These are phyloP conservation scores for Pedionomus torquatus DNA, from an alignment of 2,113 vertebrate genomes.

Conservation along the genomic window DNA sequence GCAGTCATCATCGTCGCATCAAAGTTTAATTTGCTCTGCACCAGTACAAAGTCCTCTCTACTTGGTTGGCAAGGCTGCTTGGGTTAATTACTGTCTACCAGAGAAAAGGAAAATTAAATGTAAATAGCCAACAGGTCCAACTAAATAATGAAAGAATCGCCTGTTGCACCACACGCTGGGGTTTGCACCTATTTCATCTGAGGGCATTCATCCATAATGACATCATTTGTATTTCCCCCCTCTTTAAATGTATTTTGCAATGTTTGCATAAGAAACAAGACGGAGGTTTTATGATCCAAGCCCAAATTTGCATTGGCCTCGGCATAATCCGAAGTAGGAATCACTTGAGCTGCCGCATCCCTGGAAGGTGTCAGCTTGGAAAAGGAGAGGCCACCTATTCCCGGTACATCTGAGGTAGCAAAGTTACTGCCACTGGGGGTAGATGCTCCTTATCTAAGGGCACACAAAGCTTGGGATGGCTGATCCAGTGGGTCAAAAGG, in stretches of 20 bases:
- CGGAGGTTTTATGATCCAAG: not conserved
- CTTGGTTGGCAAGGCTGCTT: not conserved
- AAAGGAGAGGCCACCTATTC: not conserved
- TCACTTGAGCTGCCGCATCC: not conserved
- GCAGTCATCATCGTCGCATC: not conserved
- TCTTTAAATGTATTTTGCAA: not conserved
- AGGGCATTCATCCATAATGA: not conserved
- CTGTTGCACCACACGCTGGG: not conserved
- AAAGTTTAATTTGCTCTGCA: constrained; percentile 35
- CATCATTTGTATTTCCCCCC: not conserved
- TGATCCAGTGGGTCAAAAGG: not conserved
- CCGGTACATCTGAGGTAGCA: not conserved
- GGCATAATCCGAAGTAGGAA: rapidly evolving
- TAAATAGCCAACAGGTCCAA: constrained; percentile 11
- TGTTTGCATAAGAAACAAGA: not conserved
- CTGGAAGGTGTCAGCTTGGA: not conserved
- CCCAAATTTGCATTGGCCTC: not conserved
- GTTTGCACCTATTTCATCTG: not conserved
- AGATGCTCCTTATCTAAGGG: not conserved
- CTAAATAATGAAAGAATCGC: not conserved
- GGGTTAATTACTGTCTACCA: constrained; percentile 46
- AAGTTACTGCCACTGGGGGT: not conserved
- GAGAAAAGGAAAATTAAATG: constrained; percentile 10
- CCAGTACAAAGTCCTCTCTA: not conserved
- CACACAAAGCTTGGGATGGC: not conserved